phyloP scores from a whole-genome alignment of 2,797 vertebrate species.

The Euphonia xanthogaster region DNA sequence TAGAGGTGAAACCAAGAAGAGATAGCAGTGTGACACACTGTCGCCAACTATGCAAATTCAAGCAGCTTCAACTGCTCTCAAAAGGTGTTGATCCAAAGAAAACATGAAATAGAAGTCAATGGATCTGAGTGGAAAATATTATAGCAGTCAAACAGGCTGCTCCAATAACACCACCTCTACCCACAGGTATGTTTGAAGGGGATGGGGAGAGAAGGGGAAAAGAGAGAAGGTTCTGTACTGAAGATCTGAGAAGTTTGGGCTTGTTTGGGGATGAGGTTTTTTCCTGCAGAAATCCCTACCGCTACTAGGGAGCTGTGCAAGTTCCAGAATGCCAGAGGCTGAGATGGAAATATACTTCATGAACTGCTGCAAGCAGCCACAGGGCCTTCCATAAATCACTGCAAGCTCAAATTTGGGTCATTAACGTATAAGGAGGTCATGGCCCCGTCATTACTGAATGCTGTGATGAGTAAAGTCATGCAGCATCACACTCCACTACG shows the following conservation, averaged over 20 bases:
- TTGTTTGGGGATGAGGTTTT: conserved; percentile 25
- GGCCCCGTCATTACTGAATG: neutral
- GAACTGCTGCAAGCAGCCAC: neutral
- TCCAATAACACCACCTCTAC: conserved; percentile 70
- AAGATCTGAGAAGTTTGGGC: conserved; percentile 7
- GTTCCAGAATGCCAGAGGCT: neutral
- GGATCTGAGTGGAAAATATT: conserved; percentile 70
- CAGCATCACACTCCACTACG: neutral
- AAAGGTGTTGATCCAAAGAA: conserved; percentile 64
- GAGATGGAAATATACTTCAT: neutral
- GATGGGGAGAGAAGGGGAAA: conserved; percentile 13
- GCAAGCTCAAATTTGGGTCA: neutral
- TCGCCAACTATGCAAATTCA: conserved; percentile 36
- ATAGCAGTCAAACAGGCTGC: conserved; percentile 58
- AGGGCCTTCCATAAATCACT: neutral
- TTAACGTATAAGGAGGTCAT: neutral
- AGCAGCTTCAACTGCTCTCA: conserved; percentile 28
- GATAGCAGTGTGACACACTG: conserved; percentile 40
- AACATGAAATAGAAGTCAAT: conserved; percentile 67
- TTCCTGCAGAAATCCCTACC: conserved; percentile 24
- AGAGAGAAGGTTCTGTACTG: conserved; percentile 58
- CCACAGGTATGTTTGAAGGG: conserved; percentile 71
- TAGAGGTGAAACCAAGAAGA: conserved; percentile 55
- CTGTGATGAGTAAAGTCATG: neutral
- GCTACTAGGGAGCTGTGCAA: neutral